Evolutionary conservation across 2,113 vertebrate genomes (phyloP), one percentile per base, ranked within the genome.

Genomic region (Odocoileus virginianus): DNA sequence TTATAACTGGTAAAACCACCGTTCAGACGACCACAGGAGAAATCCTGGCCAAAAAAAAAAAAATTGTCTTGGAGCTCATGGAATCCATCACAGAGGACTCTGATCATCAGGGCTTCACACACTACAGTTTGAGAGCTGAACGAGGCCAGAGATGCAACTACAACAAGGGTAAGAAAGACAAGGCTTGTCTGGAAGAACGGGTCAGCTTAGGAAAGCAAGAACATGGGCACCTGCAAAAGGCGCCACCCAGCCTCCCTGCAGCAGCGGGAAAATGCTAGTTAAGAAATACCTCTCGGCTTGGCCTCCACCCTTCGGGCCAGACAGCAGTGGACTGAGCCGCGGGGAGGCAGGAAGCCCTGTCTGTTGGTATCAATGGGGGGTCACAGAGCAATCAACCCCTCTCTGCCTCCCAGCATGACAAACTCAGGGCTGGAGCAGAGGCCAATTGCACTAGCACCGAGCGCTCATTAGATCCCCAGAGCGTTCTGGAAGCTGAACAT

Each of bases 41-140:
- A 82, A 87, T 6, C 9, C 28, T 50, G 50, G 23, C 33, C 36
- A 16, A 55, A 9, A 52, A 61, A 12, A 36, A 23, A 57, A 25
- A 30, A 33, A 6, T 45, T 33, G 52, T 55, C 61, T 83, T 91
- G 36, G 55, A 90, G 74, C 55, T 91, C 67, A n/a, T n/a, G 30
- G 82, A 93, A 36, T 43, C 55, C 82, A 54, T 89, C 92, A 81
- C 52, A 89, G 64, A 82, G 50, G 28, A 9, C 50, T 74, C 81
- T 60, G 64, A 85, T 67, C 57, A 55, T 94, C 43, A 10, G n/a
- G 40, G 43, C 12, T 40, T 36, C 36, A n/a, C 3, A 54, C 61
- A 40, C 50, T 67, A 12, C 78, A 81, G 1, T 43, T 15, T 79
- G 81, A 83, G 79, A 94, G 76, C 4, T 3, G 25, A 92, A 23